phyloP scores from a whole-genome alignment of 2,888 invertebrate genomes.

The Urechis unicinctus region DNA sequence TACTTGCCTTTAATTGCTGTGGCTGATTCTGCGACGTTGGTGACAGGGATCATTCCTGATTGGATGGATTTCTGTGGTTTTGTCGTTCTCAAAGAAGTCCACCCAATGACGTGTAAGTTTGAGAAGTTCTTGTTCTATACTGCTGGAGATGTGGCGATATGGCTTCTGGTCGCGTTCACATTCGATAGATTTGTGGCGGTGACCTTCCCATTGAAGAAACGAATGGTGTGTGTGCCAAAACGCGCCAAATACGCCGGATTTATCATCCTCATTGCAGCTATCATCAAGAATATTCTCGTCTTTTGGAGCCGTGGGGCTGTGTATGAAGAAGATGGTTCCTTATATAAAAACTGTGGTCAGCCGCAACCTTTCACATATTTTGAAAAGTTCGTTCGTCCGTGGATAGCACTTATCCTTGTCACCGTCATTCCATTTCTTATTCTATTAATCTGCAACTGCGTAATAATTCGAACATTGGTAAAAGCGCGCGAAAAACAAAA shows the following conservation, averaged over 20 bases:
- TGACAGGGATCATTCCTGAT: conserved; percentile 25
- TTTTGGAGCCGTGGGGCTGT: conserved; percentile 30
- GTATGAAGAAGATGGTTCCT: conserved; percentile 8
- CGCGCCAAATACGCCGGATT: conserved; percentile 23
- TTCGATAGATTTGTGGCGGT: conserved; percentile 37
- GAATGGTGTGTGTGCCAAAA: conserved; percentile 24
- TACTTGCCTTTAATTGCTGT: conserved; percentile 22
- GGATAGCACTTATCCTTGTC: conserved; percentile 22
- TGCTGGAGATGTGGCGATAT: conserved; percentile 33
- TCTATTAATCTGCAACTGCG: conserved; percentile 18
- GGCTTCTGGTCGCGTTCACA: conserved; percentile 38
- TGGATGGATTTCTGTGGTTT: conserved; percentile 17
- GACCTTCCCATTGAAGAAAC: conserved; percentile 30
- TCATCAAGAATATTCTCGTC: conserved; percentile 32
- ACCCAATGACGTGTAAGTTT: conserved; percentile 19
- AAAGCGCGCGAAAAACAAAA: neutral
- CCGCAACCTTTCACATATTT: conserved; percentile 18
- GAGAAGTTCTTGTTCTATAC: conserved; percentile 24
- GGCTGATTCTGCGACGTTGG: conserved; percentile 19
- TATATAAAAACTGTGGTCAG: conserved; percentile 12
- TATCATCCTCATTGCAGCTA: conserved; percentile 17
- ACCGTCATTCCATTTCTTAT: conserved; percentile 16
- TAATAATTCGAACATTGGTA: conserved; percentile 18
- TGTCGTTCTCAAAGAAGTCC: conserved; percentile 16
- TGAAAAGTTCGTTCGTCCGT: conserved; percentile 20